These are phyloP conservation scores for Hippocampus kuda DNA, from an alignment of 2,797 vertebrate species.

Conservation along the genomic window DNA sequence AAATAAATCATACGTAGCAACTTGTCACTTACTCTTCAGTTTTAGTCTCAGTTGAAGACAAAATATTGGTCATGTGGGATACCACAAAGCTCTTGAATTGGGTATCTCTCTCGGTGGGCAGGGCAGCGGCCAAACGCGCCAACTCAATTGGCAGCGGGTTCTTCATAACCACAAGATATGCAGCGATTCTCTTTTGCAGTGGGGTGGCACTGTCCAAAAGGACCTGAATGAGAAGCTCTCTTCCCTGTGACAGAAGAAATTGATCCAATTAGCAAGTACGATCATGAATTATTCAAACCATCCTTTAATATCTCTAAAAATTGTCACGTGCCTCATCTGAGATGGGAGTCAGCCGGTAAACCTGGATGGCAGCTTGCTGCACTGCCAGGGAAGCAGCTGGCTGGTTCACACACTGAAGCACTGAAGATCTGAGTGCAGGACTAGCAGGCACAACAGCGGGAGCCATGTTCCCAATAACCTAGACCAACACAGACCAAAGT, in stretches of 20 bases:
- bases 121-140: conserved; percentile 54
- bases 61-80: conserved; percentile 83
- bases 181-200: conserved; percentile 80
- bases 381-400: conserved; percentile 64
- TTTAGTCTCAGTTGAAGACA: conserved; percentile 68
- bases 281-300: neutral
- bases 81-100: conserved; percentile 84
- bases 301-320: neutral
- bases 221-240: conserved; percentile 66
- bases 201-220: conserved; percentile 64
- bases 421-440: conserved; percentile 65
- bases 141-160: conserved; percentile 70
- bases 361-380: conserved; percentile 90
- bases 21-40: conserved; percentile 68
- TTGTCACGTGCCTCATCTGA: conserved; percentile 71
- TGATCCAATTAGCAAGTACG: neutral
- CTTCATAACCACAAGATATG: conserved; percentile 89
- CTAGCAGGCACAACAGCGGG: conserved; percentile 68
- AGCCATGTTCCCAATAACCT: conserved; percentile 96
- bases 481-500: conserved; percentile 12
- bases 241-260: conserved; percentile 61
- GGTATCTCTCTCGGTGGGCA: conserved; percentile 64
- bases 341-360: conserved; percentile 73
- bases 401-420: conserved; percentile 77
- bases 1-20: neutral